These are phyloP conservation scores for Pluvialis apricaria DNA, from an alignment of 2,113 vertebrate species.

Conservation along the genomic window DNA sequence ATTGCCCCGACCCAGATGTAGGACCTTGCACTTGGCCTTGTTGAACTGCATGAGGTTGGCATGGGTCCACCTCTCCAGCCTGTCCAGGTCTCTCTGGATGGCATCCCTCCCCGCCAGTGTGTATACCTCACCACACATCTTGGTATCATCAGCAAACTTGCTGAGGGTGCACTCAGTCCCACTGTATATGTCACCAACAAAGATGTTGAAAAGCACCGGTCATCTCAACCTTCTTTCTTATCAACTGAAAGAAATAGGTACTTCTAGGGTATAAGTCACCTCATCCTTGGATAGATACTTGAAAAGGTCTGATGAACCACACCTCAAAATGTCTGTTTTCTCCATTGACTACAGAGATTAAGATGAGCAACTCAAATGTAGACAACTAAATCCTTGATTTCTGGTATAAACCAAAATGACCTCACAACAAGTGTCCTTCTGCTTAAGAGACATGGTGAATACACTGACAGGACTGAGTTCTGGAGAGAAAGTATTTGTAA, in stretches of 20 bases:
- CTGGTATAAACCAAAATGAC: not conserved
- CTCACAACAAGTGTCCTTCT: not conserved
- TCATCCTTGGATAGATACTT: not conserved
- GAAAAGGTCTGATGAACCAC: not conserved
- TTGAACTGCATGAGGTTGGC: too few species aligned
- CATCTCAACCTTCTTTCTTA: not conserved
- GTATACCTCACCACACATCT: too few species aligned
- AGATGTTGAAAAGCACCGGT: too few species aligned
- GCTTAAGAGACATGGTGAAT: not conserved
- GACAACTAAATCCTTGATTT: not conserved
- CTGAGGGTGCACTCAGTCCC: too few species aligned
- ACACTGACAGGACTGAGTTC: not conserved
- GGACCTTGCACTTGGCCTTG: too few species aligned
- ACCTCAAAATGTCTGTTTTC: not conserved
- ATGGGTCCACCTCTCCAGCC: too few species aligned
- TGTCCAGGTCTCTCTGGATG: too few species aligned
- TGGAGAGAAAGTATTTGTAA: not conserved
- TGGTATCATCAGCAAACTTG: too few species aligned
- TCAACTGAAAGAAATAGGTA: not conserved
- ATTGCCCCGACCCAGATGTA: too few species aligned
- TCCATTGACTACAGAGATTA: not conserved
- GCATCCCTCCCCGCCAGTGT: too few species aligned
- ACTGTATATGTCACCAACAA: too few species aligned
- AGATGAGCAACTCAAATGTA: not conserved
- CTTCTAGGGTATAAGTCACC: not conserved